A percentile compares a stretch with the other conserved stretches of the same genome.
Conservation (phyloP, 2,113 vertebrate genomes). For the Plectropomus leopardus region DNA sequence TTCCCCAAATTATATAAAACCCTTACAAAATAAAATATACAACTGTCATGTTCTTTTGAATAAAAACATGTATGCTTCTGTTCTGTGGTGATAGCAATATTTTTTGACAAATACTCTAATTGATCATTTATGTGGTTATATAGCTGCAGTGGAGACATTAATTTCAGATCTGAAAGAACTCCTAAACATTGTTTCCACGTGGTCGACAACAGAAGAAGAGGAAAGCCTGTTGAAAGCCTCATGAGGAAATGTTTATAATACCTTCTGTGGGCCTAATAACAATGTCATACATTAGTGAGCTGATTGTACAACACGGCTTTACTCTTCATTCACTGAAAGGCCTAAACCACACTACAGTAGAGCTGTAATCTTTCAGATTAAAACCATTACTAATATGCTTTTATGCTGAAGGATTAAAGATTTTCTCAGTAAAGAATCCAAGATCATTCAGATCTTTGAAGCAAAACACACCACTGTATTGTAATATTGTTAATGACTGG, state of each 20-base stretch:
- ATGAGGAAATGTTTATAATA: slow-evolving; percentile 53
- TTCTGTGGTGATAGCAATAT: not conserved
- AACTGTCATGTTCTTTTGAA: not conserved
- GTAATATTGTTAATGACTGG: not conserved
- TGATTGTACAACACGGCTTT: slow-evolving; percentile 34
- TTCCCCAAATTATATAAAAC: not conserved
- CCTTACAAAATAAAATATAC: not conserved
- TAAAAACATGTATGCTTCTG: not conserved
- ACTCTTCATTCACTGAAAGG: slow-evolving; percentile 1
- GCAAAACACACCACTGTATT: slow-evolving; percentile 17
- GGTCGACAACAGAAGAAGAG: slow-evolving; percentile 1
- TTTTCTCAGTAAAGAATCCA: not conserved
- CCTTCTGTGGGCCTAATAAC: slow-evolving; percentile 41
- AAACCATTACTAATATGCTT: not conserved
- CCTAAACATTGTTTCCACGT: slow-evolving; percentile 10
- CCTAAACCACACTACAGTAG: not conserved
- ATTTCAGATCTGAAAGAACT: not conserved
- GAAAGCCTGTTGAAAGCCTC: slow-evolving; percentile 3
- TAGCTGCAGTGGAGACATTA: not conserved
- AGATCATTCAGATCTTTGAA: not conserved
- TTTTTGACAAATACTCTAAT: not conserved
- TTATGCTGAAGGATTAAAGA: slow-evolving; percentile 25
- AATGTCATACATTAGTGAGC: slow-evolving; percentile 30
- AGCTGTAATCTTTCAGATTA: slow-evolving; percentile 12
- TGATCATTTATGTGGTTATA: not conserved